Evolutionary conservation across 30 jellyfish, hydroid and myxozoan genomes (phyloP).

Genomic region (Hydractinia echinata): DNA sequence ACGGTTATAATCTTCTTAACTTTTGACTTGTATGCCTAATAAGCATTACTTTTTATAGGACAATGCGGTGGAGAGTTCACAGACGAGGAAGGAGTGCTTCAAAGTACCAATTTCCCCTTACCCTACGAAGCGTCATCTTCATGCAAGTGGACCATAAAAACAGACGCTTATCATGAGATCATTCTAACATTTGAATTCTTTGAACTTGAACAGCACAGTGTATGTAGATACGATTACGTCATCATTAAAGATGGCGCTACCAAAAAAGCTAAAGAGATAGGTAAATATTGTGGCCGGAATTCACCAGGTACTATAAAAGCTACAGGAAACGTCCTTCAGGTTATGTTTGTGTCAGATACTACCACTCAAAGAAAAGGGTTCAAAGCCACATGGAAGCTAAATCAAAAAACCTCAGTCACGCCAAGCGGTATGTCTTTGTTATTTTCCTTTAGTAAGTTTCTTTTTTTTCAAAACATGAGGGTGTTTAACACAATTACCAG

Average conservation of each 20-base stretch:
- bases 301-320: constrained; percentile 31
- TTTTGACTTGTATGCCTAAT: too few species aligned
- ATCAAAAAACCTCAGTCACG: not conserved
- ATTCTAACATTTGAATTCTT: constrained; percentile 30
- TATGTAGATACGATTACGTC: constrained; percentile 76
- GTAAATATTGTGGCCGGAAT: constrained; percentile 51
- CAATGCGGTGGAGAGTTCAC: constrained; percentile 63
- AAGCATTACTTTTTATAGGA: constrained; percentile 27
- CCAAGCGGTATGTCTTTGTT: constrained; percentile 21
- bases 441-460: not conserved
- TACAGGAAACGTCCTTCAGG: constrained; percentile 1
- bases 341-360: constrained; percentile 38
- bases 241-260: constrained; percentile 65
- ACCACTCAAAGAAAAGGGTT: constrained; percentile 38
- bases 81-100: constrained; percentile 41
- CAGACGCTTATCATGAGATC: constrained; percentile 31
- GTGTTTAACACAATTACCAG: not conserved
- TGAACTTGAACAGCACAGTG: constrained; percentile 47
- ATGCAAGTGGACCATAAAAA: constrained; percentile 55
- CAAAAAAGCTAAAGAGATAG: constrained; percentile 48
- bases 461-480: not conserved
- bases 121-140: constrained; percentile 46
- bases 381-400: constrained; percentile 29
- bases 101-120: constrained; percentile 69
- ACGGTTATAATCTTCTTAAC: too few species aligned